These are phyloP conservation scores for Oligia latruncula DNA, from an alignment of 2,888 invertebrate genomes.

Conservation along the genomic window DNA sequence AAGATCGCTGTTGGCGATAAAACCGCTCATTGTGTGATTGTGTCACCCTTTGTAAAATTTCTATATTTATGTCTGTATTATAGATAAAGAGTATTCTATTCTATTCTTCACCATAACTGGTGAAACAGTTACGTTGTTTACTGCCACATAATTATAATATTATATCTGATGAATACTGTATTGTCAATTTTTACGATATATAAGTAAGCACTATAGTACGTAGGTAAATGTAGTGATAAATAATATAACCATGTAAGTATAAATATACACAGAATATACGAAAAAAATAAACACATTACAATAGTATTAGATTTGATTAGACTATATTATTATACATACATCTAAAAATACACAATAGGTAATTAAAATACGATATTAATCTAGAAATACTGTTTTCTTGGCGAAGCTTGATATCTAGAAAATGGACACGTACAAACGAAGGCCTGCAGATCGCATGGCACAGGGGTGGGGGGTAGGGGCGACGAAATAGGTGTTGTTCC, in stretches of 20 bases:
- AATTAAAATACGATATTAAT: not conserved
- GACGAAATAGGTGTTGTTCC: too few species aligned
- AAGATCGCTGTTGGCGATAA: too few species aligned
- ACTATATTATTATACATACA: not conserved
- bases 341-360: constrained; percentile 3
- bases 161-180: constrained; percentile 21
- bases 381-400: constrained; percentile 21
- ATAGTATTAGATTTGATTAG: too few species aligned
- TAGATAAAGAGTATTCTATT: too few species aligned
- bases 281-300: not conserved
- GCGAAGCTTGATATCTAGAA: not conserved
- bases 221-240: not conserved
- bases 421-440: not conserved
- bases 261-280: not conserved
- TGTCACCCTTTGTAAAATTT: too few species aligned
- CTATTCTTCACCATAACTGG: not conserved
- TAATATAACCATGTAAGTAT: not conserved
- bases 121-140: not conserved
- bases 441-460: not conserved
- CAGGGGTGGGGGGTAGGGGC: too few species aligned
- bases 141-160: not conserved
- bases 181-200: constrained; percentile 21
- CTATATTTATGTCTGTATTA: too few species aligned
- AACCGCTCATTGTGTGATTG: too few species aligned
- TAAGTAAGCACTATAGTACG: too few species aligned